Percentiles rank a stretch among this genome's conserved stretches.
phyloP scores from a whole-genome alignment of 2,113 vertebrate species.

The Phodopus roborovskii region DNA sequence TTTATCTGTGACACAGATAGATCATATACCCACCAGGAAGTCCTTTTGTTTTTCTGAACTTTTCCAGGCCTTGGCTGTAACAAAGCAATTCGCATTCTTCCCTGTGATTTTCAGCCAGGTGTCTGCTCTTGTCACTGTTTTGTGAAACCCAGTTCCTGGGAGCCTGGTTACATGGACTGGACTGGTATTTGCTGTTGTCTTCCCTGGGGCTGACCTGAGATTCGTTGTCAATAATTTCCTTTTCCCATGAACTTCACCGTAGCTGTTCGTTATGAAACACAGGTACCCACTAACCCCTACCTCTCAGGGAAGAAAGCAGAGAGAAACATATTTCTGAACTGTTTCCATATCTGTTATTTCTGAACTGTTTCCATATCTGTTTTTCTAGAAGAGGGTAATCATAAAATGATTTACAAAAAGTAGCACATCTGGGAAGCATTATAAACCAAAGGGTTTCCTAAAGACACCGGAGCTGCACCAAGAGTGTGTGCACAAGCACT shows the following conservation, averaged over 20 bases:
- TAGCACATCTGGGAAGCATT: conserved; percentile 48
- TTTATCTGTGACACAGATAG: background rate
- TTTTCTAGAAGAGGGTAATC: conserved; percentile 1
- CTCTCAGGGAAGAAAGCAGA: background rate
- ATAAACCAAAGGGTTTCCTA: conserved; percentile 22
- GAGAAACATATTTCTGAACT: background rate
- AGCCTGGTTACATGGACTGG: conserved; percentile 89
- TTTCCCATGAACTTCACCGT: conserved; percentile 89
- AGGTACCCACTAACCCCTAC: conserved; percentile 84
- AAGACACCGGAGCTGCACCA: background rate
- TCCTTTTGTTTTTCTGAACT: background rate
- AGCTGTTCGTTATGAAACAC: conserved; percentile 88
- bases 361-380: background rate
- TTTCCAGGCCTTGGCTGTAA: background rate
- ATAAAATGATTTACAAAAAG: background rate
- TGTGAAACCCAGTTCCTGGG: conserved; percentile 80
- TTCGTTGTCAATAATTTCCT: conserved; percentile 88
- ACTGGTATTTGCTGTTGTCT: conserved; percentile 88
- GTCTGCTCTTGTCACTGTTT: conserved; percentile 80
- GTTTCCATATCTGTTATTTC: conserved; percentile 7
- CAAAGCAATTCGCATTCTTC: background rate
- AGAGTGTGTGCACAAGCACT: background rate
- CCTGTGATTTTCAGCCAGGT: conserved; percentile 72
- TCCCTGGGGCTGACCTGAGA: conserved; percentile 88
- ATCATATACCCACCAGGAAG: conserved; percentile 20